Evolutionary conservation across 1,140 invertebrate genomes (phyloP), one percentile per base, ranked within the genome.

Genomic region (Laupala kohalensis): DNA sequence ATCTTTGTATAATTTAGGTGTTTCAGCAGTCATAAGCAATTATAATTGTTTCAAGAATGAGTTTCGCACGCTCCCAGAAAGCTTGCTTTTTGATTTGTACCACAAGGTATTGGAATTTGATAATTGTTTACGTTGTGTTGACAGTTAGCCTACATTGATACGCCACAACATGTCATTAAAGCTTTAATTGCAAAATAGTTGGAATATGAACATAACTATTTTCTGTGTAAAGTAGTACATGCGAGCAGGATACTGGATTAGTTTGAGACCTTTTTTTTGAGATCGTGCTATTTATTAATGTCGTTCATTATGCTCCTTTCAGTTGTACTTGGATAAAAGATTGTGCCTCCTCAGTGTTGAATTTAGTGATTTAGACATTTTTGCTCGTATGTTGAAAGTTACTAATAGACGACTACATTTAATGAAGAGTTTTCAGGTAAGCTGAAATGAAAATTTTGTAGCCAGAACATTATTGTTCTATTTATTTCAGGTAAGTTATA

Each of bases 321-420:
- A 90, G 89, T 84, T 91, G 80, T 85, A 86, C 69, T 82, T 84
- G 75, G 86, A 88, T 74, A 85, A 85, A 74, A 78, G 83, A 72
- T 79, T 87, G 74, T 88, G 86, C 74, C 80, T 87, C 26, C 78
- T 90, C 24, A 81, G 83, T 63, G 77, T 82, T 28, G 91, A 93
- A 81, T 86, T 94, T 73, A 85, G 86, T 64, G 83, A 92, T 78
- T 76, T 93, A 74, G 86, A 91, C 69, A 86, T 87, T 30, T 91
- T 94, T 80, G 83, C 86, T 74, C 82, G 87, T 75, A 84, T 94
- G 75, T 79, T 94, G 53, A 89, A 87, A 74, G 86, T 90, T 69
- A 86, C 86, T 76, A 87, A 87, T 72, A 87, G 88, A 73, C 86
- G 91, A 75, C 83, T 86, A 69, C 81, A 86, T 69, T 80, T 92